phyloP scores from a whole-genome alignment of 2,797 vertebrate species.

The Denticeps clupeoides region DNA sequence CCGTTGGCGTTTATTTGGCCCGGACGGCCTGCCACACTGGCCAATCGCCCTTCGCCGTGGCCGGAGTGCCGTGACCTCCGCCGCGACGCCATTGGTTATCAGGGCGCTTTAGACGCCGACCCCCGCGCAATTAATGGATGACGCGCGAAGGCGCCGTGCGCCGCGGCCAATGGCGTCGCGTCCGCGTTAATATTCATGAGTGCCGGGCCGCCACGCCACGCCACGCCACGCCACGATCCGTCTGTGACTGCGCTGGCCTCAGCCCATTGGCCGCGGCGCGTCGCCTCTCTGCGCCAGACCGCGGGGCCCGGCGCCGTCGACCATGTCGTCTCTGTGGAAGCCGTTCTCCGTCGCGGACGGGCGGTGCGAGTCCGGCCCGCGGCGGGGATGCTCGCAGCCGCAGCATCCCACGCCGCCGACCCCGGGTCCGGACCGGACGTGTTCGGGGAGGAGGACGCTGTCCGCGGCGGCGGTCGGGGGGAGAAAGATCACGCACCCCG shows the following conservation, averaged over 20 bases:
- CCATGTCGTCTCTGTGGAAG: slow-evolving; percentile 60
- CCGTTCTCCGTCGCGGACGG: slow-evolving; percentile 56
- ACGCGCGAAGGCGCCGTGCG: slow-evolving; percentile 30
- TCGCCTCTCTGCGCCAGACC: background rate
- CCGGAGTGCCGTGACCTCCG: background rate
- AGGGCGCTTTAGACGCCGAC: slow-evolving; percentile 24
- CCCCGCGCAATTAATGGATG: slow-evolving; percentile 17
- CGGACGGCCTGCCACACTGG: no score
- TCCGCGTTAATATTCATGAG: slow-evolving; percentile 44
- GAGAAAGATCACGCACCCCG: slow-evolving; percentile 53
- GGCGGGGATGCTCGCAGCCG: slow-evolving; percentile 32
- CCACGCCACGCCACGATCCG: slow-evolving; percentile 29
- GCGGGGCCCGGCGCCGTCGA: background rate
- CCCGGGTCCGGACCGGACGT: slow-evolving; percentile 12
- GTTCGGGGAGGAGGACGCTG: slow-evolving; percentile 41
- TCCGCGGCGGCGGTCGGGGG: slow-evolving; percentile 54
- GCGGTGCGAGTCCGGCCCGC: slow-evolving; percentile 38
- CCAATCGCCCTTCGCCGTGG: slow-evolving; percentile 7
- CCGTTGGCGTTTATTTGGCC: background rate
- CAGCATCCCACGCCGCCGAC: slow-evolving; percentile 13
- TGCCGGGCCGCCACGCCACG: slow-evolving; percentile 24
- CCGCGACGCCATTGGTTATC: slow-evolving; percentile 30
- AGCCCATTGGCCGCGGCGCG: slow-evolving; percentile 14
- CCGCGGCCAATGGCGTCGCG: slow-evolving; percentile 29
- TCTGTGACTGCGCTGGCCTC: slow-evolving; percentile 33